Evolutionary conservation across 2,113 vertebrate genomes (phyloP), one percentile per base, ranked within the genome.

Genomic region (Acrocephalus kingi): DNA sequence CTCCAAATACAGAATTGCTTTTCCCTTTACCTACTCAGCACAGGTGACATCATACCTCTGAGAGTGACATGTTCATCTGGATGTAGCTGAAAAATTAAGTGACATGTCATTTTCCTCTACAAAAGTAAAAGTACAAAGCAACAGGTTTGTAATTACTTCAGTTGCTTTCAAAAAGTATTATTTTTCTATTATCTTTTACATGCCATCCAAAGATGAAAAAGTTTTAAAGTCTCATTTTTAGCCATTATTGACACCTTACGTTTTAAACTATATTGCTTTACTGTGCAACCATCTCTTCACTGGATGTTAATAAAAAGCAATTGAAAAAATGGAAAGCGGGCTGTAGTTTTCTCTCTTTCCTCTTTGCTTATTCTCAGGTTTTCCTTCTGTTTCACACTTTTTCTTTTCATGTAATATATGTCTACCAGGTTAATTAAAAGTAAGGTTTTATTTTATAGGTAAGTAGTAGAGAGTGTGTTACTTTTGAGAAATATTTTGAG

Each of bases 111-210:
- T 43, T 61, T 43, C 30, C 46, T 30, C 80, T 20, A 24, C 24
- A 35, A 35, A 51, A 43, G 35, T 59, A 14, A n/a, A 69, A 30
- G 35, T 28, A 78, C 28, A 71, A 68, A 10, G 31, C 20, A 69
- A 31, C 25, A 89, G 14, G 54, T 68, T 90, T 81, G 41, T 48
- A 82, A 84, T 93, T 93, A 63, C 23, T 77, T 80, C 35, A 9
- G 81, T 90, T 79, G 72, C 86, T 93, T 95, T 75, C 41, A 89
- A 88, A 78, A 76, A 77, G 52, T 35, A 71, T 2, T 91, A 58
- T 91, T 93, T 82, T 89, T 94, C 83, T 55, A 54, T 64, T 78
- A 35, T 22, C 63, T 93, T 78, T 67, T 91, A 72, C 63, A 31
- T 7, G 6, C 62, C 9, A 10, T 56, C 61, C 14, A 9, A 93